Evolutionary conservation across 2,888 invertebrate genomes (phyloP).

Genomic region (Deilephila porcellus): DNA sequence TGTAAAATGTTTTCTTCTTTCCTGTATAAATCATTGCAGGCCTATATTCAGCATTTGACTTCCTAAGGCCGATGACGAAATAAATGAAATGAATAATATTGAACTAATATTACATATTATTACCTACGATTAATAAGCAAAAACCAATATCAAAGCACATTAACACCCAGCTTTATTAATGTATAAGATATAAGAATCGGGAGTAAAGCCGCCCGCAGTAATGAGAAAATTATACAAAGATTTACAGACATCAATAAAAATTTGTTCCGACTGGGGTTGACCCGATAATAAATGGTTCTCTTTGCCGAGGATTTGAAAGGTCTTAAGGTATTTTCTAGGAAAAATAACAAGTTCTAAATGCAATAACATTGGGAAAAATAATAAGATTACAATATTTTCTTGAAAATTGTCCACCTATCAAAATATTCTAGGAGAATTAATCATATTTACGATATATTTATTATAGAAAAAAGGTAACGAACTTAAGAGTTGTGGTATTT

Average conservation of each 20-base stretch:
- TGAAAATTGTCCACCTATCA: too few relatives aligned
- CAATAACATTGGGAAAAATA: too few relatives aligned
- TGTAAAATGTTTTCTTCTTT: too few relatives aligned
- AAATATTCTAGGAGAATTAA: too few relatives aligned
- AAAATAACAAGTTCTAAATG: too few relatives aligned
- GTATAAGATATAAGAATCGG: conserved; percentile 9
- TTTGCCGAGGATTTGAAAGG: conserved; percentile 24
- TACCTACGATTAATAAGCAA: not conserved
- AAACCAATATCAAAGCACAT: conserved; percentile 6
- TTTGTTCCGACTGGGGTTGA: conserved; percentile 70
- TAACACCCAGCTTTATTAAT: conserved; percentile 1
- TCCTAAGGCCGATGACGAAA: not conserved
- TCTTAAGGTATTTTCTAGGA: conserved; percentile 20
- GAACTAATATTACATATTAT: not conserved
- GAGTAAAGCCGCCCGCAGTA: conserved; percentile 47
- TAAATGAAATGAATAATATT: not conserved
- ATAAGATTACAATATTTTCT: too few relatives aligned
- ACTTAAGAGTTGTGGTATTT: too few relatives aligned
- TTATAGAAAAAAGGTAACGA: too few relatives aligned
- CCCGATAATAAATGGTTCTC: conserved; percentile 60
- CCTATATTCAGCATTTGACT: too few relatives aligned
- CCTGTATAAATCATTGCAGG: too few relatives aligned
- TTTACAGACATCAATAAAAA: conserved; percentile 81
- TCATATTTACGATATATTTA: too few relatives aligned
- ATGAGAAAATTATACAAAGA: conserved; percentile 81